Conservation (phyloP, 2,797 vertebrate species). For the Centropyge bicolor region DNA sequence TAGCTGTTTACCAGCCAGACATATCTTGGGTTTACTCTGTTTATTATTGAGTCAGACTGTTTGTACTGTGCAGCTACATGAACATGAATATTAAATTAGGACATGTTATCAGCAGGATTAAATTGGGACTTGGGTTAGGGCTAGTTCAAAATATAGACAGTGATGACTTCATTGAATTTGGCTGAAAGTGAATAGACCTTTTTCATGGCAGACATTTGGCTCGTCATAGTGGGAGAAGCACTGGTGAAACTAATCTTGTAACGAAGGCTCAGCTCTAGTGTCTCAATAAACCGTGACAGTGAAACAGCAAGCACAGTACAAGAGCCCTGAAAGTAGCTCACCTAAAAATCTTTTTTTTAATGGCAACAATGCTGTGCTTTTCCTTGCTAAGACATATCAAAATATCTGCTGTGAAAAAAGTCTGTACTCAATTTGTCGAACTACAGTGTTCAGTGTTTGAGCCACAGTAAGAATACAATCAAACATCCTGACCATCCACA, state of each 20-base stretch:
- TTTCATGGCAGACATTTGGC: background rate
- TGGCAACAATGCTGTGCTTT: background rate
- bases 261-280: background rate
- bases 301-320: background rate
- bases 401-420: no score
- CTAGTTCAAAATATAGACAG: background rate
- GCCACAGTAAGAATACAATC: background rate
- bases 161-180: background rate
- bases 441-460: background rate
- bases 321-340: background rate
- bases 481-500: background rate
- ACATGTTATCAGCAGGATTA: background rate
- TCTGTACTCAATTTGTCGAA: background rate
- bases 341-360: background rate
- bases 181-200: background rate
- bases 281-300: background rate
- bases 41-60: background rate
- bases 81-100: background rate
- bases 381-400: background rate
- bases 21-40: background rate
- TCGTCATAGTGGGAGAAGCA: background rate
- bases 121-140: background rate
- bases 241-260: background rate
- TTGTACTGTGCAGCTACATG: background rate
- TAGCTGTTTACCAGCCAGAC: no score